Evolutionary conservation across 35 echinoderm and acorn worm species (phyloP), one percentile per base, ranked within the genome.

Genomic region (Ophioderma brevispina): DNA sequence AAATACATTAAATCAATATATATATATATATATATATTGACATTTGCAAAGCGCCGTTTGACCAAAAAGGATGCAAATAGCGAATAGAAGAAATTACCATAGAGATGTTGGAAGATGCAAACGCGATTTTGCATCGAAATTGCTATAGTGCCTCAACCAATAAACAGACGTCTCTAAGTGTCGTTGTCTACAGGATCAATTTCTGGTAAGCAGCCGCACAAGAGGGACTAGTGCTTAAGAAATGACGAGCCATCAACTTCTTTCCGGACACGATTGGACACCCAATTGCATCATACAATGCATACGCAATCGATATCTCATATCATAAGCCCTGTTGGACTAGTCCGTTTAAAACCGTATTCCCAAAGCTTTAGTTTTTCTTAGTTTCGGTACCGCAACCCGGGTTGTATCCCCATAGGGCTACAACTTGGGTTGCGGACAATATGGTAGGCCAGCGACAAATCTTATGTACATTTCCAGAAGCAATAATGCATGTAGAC

Each of bases 321-420:
- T 85, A 85, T 59, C 82, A 85, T 39, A 85, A 85, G 33, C 32
- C 82, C n/a, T n/a, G n/a, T n/a, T n/a, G n/a, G n/a, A n/a, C n/a
- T n/a, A n/a, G n/a, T n/a, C n/a, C n/a, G n/a, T n/a, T n/a, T n/a
- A n/a, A n/a, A n/a, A n/a, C n/a, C n/a, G n/a, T n/a, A n/a, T n/a
- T n/a, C n/a, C n/a, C n/a, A n/a, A n/a, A n/a, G n/a, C n/a, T n/a
- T n/a, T n/a, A n/a, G n/a, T n/a, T n/a, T n/a, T n/a, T n/a, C n/a
- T n/a, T n/a, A n/a, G n/a, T n/a, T n/a, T n/a, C n/a, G n/a, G n/a
- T n/a, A n/a, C n/a, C n/a, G n/a, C n/a, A n/a, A n/a, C n/a, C n/a
- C n/a, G n/a, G n/a, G n/a, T n/a, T n/a, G n/a, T n/a, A n/a, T n/a
- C n/a, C n/a, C n/a, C n/a, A n/a, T n/a, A n/a, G n/a, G n/a, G n/a